Base-by-base conservation (phyloP, 2,113 vertebrate genomes). In the Alligator sinensis region DNA sequence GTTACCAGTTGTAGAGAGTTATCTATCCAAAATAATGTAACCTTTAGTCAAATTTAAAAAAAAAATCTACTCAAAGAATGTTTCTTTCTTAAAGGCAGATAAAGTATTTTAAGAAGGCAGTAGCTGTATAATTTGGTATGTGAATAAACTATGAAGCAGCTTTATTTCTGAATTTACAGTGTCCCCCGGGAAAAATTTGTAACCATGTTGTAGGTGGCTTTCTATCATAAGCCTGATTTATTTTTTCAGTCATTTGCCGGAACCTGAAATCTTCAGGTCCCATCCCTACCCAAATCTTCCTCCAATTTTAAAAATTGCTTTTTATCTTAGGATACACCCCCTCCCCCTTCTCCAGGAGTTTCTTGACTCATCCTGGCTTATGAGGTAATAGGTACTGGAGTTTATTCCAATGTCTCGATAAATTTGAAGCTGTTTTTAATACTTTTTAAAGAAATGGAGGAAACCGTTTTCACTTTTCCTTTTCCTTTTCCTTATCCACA, bases 21-120 rank as follows among this genome's bases (percentile, higher is more conserved):
- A 25, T 86, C 76, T 0, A 0, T 88, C 21, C 75, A 72, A 77
- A 95, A 72, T n/a, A 77, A n/a, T 5, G 11, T 80, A 80, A 90
- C 78, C 54, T 85, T 91, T 83, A 84, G 70, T 30, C 91, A 93
- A 91, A 77, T 60, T 16, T 92, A 58, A 60, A 18, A 75, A 92
- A 18, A 75, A 92, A 63, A 64, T 63, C 57, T 92, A 16, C 77
- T 92, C 84, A 92, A 92, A 91, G 80, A 89, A 21, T 58, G 57
- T 12, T 95, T 93, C n/a, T 87, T 94, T 11, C 9, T 82, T 22
- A 87, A 63, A 87, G 57, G 22, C 64, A 25, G 76, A 28, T 24
- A 14, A 72, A 75, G 63, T 77, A 63, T 82, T 68, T 82, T 77
- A 77, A 92, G 66, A 58, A 83, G 22, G 5, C 57, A 74, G 6